Evolutionary conservation across 1,140 invertebrate genomes (phyloP), one percentile per base, ranked within the genome.

Genomic region (Dicyema japonicum): DNA sequence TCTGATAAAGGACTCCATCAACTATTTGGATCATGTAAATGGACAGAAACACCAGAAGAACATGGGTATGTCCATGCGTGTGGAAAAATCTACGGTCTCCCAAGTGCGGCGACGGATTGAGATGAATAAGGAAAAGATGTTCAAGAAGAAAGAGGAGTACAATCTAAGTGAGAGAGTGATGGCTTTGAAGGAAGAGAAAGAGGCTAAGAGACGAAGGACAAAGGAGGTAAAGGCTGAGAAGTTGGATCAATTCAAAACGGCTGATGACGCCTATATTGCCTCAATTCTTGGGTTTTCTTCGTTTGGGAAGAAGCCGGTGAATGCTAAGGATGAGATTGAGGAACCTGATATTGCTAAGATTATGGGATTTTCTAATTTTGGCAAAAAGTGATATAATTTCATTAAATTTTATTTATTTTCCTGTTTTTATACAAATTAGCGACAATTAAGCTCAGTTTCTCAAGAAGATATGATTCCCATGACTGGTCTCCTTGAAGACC

Each of bases 41-140:
- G 85, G 85, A 36, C 92, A 90, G 40, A 92, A 90, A 62, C 82
- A 94, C 67, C 82, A 94, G 55, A 58, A 78, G 34, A 90, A 90
- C 60, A 55, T 90, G 44, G 85, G 85, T 13, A 94, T 92, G 80
- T 90, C 80, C 7, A 97, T 97, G 85, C 70, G 75, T 51, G 69
- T 94, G 27, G 80, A 94, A 52, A 58, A 78, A 36, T 90, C 78
- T 30, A 65, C 69, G 14, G 54, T 94, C 24, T 80, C 92, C 34
- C 75, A 92, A 53, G 76, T 88, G 12, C 88, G 76, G 53, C 67
- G 72, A 39, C 54, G 80, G 37, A 85, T 92, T 59, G 67, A 74
- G 40, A 38, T 64, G 18, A 88, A 88, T 40, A 88, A 88, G 50
- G 67, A 69, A 37, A 88, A 90, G 56, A 54, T 67, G 39, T 75